These are phyloP conservation scores for Pygathrix nemaeus DNA, from an alignment of 2,113 vertebrate genomes.

Conservation along the genomic window DNA sequence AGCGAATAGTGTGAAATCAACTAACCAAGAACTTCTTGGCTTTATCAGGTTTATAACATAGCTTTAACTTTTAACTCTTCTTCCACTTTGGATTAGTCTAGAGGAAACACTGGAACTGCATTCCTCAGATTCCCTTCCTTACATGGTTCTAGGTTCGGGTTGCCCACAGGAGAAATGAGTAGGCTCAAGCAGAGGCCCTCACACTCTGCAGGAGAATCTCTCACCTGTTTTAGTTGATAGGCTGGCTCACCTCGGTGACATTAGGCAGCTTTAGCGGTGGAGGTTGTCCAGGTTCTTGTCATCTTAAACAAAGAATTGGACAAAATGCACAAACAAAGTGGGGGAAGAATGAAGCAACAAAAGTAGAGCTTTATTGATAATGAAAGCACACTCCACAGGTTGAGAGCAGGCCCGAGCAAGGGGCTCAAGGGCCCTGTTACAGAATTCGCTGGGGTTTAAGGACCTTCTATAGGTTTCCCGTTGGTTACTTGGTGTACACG, in stretches of 20 bases:
- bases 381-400: too few species aligned
- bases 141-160: fast-evolving
- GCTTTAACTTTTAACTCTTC: not conserved
- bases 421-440: too few species aligned
- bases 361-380: too few species aligned
- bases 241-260: not conserved
- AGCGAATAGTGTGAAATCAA: not conserved
- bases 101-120: not conserved
- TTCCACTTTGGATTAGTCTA: not conserved
- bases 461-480: too few species aligned
- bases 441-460: too few species aligned
- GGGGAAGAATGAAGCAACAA: too few species aligned
- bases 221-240: fast-evolving
- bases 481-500: too few species aligned
- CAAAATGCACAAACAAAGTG: too few species aligned
- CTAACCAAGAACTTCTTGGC: not conserved
- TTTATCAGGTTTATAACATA: not conserved
- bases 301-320: too few species aligned
- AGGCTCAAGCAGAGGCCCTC: not conserved
- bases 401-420: too few species aligned
- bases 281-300: too few species aligned
- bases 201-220: not conserved
- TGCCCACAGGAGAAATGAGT: not conserved
- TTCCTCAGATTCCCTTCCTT: not conserved
- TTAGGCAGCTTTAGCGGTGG: not conserved